Evolutionary conservation across 1,140 invertebrate species (phyloP).

Genomic region (Cylas formicarius): DNA sequence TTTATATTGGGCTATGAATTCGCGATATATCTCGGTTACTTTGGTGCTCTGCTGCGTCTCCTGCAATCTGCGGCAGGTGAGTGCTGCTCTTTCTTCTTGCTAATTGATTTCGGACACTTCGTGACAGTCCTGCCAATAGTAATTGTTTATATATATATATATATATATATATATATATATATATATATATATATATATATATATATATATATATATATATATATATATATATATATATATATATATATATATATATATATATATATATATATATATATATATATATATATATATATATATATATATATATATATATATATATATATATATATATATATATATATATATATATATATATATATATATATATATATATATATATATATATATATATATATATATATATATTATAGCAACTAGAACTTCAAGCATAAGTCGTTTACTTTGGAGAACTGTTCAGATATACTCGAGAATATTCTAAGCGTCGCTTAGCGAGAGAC

Average conservation of each 20-base stretch:
- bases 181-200: conserved; percentile 11
- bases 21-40: too few relatives aligned
- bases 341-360: conserved; percentile 10
- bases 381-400: conserved; percentile 11
- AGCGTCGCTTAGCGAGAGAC: too few relatives aligned
- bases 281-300: conserved; percentile 10
- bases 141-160: conserved; percentile 11
- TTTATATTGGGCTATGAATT: too few relatives aligned
- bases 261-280: conserved; percentile 12
- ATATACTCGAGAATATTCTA: too few relatives aligned
- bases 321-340: conserved; percentile 12
- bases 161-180: conserved; percentile 11
- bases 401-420: conserved; percentile 3
- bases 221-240: conserved; percentile 11
- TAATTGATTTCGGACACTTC: too few relatives aligned
- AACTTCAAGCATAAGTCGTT: too few relatives aligned
- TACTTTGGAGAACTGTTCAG: too few relatives aligned
- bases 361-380: conserved; percentile 12
- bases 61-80: too few relatives aligned
- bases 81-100: too few relatives aligned
- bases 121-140: too few relatives aligned
- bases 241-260: conserved; percentile 10
- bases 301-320: conserved; percentile 11
- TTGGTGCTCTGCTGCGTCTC: too few relatives aligned
- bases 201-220: conserved; percentile 12